These are phyloP conservation scores for Aphidius gifuensis DNA, from an alignment of 1,140 invertebrate species.

Conservation along the genomic window DNA sequence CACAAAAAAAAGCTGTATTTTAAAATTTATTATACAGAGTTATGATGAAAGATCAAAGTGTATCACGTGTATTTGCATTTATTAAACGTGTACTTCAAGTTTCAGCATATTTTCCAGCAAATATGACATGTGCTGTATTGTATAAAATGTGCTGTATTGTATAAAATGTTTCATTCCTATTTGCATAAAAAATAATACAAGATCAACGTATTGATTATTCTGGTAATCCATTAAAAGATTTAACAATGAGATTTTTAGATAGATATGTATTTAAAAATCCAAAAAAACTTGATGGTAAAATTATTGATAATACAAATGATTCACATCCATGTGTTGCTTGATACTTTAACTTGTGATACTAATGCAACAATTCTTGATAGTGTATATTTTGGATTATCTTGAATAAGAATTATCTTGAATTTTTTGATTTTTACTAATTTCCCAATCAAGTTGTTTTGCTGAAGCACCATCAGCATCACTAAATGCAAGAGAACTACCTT, in stretches of 20 bases:
- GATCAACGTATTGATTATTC: constrained; percentile 74
- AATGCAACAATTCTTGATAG: no score
- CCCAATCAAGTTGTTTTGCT: constrained; percentile 67
- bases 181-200: constrained; percentile 78
- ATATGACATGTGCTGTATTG: constrained; percentile 70
- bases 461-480: constrained; percentile 66
- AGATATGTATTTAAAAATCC: constrained; percentile 96
- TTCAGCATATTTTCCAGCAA: constrained; percentile 51
- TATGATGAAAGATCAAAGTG: constrained; percentile 73
- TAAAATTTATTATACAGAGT: constrained; percentile 86
- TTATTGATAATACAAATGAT: constrained; percentile 40
- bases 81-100: constrained; percentile 87
- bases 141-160: no score
- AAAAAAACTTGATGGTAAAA: constrained; percentile 64
- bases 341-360: no score
- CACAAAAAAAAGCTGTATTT: constrained; percentile 77
- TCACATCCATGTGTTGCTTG: no score
- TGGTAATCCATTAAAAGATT: constrained; percentile 91
- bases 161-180: no score
- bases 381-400: no score
- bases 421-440: constrained; percentile 55
- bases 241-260: constrained; percentile 86
- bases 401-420: constrained; percentile 34
- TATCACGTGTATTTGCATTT: constrained; percentile 75
- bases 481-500: constrained; percentile 62